These are phyloP conservation scores for Sebastes vulpes DNA, from an alignment of 2,797 vertebrate genomes.

Conservation along the genomic window DNA sequence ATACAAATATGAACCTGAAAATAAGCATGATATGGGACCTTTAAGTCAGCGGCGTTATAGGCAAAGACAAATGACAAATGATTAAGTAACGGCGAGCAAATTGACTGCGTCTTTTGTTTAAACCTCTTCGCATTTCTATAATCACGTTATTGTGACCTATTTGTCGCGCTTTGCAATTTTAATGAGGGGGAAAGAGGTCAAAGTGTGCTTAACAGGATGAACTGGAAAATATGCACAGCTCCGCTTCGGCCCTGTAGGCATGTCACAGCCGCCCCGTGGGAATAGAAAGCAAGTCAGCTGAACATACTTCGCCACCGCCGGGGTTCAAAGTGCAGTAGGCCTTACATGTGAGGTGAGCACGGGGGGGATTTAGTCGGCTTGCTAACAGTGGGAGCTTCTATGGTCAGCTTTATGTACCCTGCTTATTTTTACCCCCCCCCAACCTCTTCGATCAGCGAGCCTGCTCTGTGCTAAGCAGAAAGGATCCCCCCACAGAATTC, in stretches of 20 bases:
- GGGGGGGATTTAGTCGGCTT: background rate
- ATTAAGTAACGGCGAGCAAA: background rate
- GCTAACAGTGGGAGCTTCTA: slow-evolving; percentile 63
- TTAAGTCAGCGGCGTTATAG: background rate
- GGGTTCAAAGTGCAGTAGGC: slow-evolving; percentile 41
- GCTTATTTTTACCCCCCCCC: slow-evolving; percentile 33
- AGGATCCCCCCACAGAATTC: slow-evolving; percentile 35
- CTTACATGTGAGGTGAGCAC: slow-evolving; percentile 41
- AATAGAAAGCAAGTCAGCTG: slow-evolving; percentile 56
- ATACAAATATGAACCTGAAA: no score
- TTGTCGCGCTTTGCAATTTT: slow-evolving; percentile 24
- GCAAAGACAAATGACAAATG: background rate
- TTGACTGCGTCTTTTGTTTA: background rate
- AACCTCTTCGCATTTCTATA: background rate
- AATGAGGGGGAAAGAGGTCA: slow-evolving; percentile 21
- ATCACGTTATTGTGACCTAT: slow-evolving; percentile 44
- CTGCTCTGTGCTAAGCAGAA: slow-evolving; percentile 26
- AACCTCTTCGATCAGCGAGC: background rate
- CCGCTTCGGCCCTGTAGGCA: slow-evolving; percentile 20
- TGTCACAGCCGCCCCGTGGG: slow-evolving; percentile 1
- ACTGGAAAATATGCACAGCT: slow-evolving; percentile 25
- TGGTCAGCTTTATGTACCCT: slow-evolving; percentile 48
- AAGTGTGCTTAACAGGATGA: background rate
- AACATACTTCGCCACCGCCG: slow-evolving; percentile 20
- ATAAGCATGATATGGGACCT: no score